Evolutionary conservation across 2,113 vertebrate species (phyloP).

Genomic region (Gnathonemus echidnorhynchus): DNA sequence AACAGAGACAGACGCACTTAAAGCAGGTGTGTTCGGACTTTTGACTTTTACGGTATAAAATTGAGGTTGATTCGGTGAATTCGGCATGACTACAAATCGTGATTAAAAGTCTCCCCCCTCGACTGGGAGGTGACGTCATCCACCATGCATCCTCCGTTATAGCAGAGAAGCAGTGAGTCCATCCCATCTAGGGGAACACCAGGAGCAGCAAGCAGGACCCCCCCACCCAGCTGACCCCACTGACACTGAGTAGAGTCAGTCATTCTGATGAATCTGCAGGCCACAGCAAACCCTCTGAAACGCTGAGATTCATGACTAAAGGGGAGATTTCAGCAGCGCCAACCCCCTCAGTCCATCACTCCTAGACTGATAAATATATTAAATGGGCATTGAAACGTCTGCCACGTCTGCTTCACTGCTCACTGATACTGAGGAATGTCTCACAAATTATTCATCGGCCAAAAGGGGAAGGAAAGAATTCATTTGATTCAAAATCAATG

Average conservation of each 20-base stretch:
- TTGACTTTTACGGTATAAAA: neutral
- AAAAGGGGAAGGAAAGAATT: neutral
- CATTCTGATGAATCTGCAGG: neutral
- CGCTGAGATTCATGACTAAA: neutral
- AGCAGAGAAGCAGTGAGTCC: conserved; percentile 1
- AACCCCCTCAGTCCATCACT: neutral
- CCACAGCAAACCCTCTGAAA: neutral
- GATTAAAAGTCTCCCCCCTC: no score
- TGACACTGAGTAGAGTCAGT: neutral
- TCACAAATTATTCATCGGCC: neutral
- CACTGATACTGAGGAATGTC: neutral
- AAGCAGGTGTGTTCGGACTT: neutral
- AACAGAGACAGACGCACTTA: neutral
- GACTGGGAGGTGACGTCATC: conserved; percentile 49
- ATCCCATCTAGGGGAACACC: neutral
- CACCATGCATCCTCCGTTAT: conserved; percentile 3
- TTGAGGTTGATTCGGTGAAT: neutral
- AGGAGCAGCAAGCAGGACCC: conserved; percentile 34
- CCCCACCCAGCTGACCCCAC: neutral
- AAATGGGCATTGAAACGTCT: neutral
- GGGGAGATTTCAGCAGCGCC: neutral
- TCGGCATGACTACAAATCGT: neutral
- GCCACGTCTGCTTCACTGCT: neutral
- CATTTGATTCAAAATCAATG: neutral
- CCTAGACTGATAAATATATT: neutral